Evolutionary conservation across 1,140 invertebrate genomes (phyloP), one percentile per base, ranked within the genome.

Genomic region (Trissolcus basalis): DNA sequence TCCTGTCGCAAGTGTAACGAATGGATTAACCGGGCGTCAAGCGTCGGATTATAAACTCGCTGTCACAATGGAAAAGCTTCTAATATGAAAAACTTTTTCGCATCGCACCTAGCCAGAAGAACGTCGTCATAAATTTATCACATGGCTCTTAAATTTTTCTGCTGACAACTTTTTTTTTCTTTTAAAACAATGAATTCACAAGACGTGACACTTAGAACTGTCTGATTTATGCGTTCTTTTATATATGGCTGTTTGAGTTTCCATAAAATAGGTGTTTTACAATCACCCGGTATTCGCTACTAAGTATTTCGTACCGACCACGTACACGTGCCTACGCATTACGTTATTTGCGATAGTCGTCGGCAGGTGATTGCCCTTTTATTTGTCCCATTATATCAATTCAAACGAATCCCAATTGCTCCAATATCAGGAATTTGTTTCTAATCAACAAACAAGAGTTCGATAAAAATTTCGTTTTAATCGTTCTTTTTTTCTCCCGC

Each of bases 341-440:
- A 53, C 63, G 45, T 69, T 79, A 79, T 74, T 64, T 79, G 77
- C 68, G 68, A 59, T 67, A 65, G 73, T 61, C 68, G 75, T 73
- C 80, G 69, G 78, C 82, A 83, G 83, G 82, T 83, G 82, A 83
- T 56, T 78, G 79, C 56, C 79, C 81, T 80, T 81, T 71, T 68
- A 64, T 75, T 75, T 59, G 53, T 69, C 43, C 47, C 59, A 59
- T 59, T 64, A 59, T 64, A 69, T 64, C 72, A 64, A 64, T 6
- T 27, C 19, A n/a, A n/a, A n/a, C n/a, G 19, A 27, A 27, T 27
- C 19, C 19, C 19, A 27, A 27, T 27, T 27, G 6, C 19, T 27
- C 2, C 6, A 27, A 27, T 27, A 27, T 27, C 19, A 27, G 6
- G 6, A 27, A 1, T 27, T 27, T 27, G 1, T 27, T 3, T 27